These are phyloP conservation scores for Dyspetes luteomarginatus DNA, from an alignment of 2,888 invertebrate genomes.

Conservation along the genomic window DNA sequence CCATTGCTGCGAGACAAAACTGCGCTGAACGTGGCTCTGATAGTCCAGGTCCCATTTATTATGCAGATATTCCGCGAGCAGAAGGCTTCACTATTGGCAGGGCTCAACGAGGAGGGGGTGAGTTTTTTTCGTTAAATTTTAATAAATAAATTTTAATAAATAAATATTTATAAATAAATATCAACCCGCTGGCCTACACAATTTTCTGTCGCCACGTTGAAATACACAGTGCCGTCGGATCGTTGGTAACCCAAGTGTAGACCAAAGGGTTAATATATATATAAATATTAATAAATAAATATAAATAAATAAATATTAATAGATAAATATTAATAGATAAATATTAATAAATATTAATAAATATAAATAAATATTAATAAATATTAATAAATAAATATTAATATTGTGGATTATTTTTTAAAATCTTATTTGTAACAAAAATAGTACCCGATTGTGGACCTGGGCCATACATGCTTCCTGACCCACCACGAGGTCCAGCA, in stretches of 20 bases:
- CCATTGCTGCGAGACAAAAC: slow-evolving; percentile 84
- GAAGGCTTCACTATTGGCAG: slow-evolving; percentile 70
- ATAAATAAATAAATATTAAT: neutral
- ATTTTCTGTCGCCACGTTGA: too few relatives aligned
- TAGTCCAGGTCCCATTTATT: slow-evolving; percentile 83
- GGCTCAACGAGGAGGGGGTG: slow-evolving; percentile 55
- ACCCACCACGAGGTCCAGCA: slow-evolving; percentile 57
- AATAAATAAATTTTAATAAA: neutral
- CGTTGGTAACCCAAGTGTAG: too few relatives aligned
- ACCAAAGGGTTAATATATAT: too few relatives aligned
- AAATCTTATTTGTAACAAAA: neutral
- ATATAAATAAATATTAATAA: too few relatives aligned
- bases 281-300: too few relatives aligned
- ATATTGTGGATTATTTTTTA: neutral
- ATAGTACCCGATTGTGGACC: slow-evolving; percentile 59
- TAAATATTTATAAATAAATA: too few relatives aligned
- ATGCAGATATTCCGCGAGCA: slow-evolving; percentile 78
- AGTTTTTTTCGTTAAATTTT: slow-evolving; percentile 2
- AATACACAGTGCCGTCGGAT: too few relatives aligned
- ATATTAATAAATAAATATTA: neutral
- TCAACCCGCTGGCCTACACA: too few relatives aligned
- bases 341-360: too few relatives aligned
- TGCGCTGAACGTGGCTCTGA: too few relatives aligned
- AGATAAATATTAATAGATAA: too few relatives aligned
- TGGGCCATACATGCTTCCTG: slow-evolving; percentile 71